Conservation (phyloP, 1,140 invertebrate genomes). For the Drosophila arawakana region DNA sequence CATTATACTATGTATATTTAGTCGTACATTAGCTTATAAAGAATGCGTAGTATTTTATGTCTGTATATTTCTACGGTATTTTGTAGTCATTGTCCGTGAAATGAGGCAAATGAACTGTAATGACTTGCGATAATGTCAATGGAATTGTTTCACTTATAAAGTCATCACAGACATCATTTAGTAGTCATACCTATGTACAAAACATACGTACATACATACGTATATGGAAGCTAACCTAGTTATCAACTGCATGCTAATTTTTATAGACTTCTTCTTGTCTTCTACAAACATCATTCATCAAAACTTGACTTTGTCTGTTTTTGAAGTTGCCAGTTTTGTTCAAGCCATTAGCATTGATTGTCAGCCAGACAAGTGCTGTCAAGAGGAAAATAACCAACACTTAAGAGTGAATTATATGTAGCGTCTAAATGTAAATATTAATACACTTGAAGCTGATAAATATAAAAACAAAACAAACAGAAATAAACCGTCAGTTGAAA, state of each 20-base stretch:
- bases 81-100: slow-evolving; percentile 17
- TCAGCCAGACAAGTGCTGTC: not conserved
- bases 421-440: slow-evolving; percentile 1
- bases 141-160: slow-evolving; percentile 49
- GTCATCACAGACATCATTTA: slow-evolving; percentile 44
- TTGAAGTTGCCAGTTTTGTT: slow-evolving; percentile 4
- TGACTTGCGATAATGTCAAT: slow-evolving; percentile 59
- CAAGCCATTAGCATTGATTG: slow-evolving; percentile 39
- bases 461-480: too few species aligned
- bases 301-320: not conserved
- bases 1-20: not conserved
- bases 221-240: slow-evolving; percentile 13
- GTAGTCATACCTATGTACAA: slow-evolving; percentile 5
- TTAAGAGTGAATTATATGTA: not conserved
- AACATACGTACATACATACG: not conserved
- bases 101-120: slow-evolving; percentile 65
- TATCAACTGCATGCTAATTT: slow-evolving; percentile 44
- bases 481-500: too few species aligned
- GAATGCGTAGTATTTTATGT: not conserved
- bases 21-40: not conserved
- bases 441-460: too few species aligned
- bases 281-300: slow-evolving; percentile 17
- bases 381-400: not conserved
- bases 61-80: slow-evolving; percentile 10
- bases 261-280: slow-evolving; percentile 28